Conservation (phyloP, 2,888 invertebrate genomes). For the Pheosia gnoma region DNA sequence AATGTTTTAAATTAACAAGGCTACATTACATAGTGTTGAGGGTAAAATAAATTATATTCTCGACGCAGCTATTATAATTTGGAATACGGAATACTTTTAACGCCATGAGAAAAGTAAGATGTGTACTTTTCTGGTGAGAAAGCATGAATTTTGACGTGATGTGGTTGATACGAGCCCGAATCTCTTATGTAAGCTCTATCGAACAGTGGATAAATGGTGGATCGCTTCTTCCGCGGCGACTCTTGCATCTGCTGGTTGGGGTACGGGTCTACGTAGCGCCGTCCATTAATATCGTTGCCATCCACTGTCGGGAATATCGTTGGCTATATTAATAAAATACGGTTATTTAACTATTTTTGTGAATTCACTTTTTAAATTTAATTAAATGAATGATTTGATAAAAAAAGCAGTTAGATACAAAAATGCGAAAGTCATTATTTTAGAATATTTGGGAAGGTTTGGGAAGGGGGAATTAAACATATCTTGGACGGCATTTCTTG, state of each 20-base stretch:
- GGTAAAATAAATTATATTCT: not conserved
- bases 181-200: conserved; percentile 54
- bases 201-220: conserved; percentile 62
- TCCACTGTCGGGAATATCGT: conserved; percentile 79
- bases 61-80: conserved; percentile 31
- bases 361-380: not conserved
- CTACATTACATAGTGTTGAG: conserved; percentile 3
- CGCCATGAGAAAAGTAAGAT: conserved; percentile 64
- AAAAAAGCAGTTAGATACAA: not conserved
- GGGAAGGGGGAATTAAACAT: too few species aligned
- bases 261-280: conserved; percentile 77
- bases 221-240: conserved; percentile 73
- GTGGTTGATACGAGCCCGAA: conserved; percentile 46
- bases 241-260: conserved; percentile 78
- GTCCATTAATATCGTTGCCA: conserved; percentile 74
- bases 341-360: conserved; percentile 34
- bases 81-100: conserved; percentile 45
- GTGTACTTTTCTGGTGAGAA: conserved; percentile 74
- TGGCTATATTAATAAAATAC: conserved; percentile 74
- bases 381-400: not conserved
- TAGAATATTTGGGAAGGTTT: not conserved
- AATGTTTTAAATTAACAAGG: conserved; percentile 8
- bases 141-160: conserved; percentile 63
- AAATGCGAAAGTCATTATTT: too few species aligned
- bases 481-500: not conserved